Percentiles rank a stretch among this genome's conserved stretches.
These are phyloP conservation scores for Aptenodytes patagonicus DNA, from an alignment of 2,113 vertebrate genomes.

Conservation along the genomic window DNA sequence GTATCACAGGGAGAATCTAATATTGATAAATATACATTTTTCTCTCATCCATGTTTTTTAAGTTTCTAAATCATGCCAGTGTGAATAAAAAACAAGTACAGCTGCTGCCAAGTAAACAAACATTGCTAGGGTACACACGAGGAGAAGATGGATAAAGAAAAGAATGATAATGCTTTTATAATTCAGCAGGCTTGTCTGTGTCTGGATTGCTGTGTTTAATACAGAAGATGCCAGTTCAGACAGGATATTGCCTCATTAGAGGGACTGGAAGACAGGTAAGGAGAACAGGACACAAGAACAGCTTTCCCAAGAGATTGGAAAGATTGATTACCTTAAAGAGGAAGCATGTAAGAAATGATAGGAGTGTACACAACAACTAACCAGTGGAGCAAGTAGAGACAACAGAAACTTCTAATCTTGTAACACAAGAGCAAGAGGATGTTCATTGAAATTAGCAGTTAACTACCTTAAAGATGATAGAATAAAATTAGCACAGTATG, in stretches of 20 bases:
- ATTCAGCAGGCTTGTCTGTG: not conserved
- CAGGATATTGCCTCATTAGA: not conserved
- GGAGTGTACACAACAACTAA: not conserved
- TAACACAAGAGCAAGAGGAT: not conserved
- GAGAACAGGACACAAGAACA: not conserved
- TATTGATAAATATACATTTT: not conserved
- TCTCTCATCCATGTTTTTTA: not conserved
- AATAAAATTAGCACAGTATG: not conserved
- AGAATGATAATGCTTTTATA: not conserved
- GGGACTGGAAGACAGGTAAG: not conserved
- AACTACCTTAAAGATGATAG: not conserved
- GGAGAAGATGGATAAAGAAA: not conserved
- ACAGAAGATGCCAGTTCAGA: not conserved
- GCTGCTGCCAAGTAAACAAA: not conserved
- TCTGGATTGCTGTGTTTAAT: not conserved
- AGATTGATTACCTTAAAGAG: not conserved
- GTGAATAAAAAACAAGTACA: not conserved
- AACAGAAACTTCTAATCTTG: not conserved
- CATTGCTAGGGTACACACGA: fast-evolving
- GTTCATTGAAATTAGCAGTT: not conserved
- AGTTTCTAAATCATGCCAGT: not conserved
- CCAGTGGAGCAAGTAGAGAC: not conserved
- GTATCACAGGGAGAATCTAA: not conserved
- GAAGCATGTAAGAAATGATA: not conserved
- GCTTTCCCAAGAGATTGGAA: not conserved